phyloP scores from a whole-genome alignment of 2,797 vertebrate species.

The Anguilla anguilla region DNA sequence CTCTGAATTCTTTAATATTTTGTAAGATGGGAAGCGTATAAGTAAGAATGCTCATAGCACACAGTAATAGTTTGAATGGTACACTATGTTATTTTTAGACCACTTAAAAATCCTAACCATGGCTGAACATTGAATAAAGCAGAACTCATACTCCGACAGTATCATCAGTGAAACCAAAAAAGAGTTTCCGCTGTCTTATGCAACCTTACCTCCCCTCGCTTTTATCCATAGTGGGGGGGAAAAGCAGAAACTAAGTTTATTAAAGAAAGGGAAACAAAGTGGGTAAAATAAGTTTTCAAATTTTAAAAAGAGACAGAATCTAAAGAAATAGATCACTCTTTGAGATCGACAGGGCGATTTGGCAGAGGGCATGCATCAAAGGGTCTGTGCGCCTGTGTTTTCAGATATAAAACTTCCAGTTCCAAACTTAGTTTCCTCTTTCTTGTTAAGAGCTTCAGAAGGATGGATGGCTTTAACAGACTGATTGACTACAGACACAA shows the following conservation, averaged over 20 bases:
- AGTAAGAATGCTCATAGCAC: not conserved
- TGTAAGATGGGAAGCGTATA: not conserved
- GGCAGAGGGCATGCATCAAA: slow-evolving; percentile 13
- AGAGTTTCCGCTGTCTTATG: not conserved
- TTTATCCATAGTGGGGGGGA: not conserved
- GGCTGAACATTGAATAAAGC: not conserved
- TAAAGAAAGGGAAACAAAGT: not conserved
- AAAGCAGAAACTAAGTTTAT: not conserved
- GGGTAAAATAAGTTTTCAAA: not conserved
- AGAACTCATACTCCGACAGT: not conserved
- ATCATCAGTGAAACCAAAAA: not conserved
- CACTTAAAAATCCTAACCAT: not conserved
- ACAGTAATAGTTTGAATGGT: not conserved
- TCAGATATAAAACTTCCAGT: not conserved
- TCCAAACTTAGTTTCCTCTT: not conserved
- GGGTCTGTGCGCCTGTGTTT: not conserved
- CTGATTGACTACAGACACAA: not conserved
- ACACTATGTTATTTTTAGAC: not conserved
- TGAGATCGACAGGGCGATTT: not conserved
- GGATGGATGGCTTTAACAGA: not conserved
- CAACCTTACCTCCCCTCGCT: not conserved
- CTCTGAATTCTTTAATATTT: too few species aligned
- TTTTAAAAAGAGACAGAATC: not conserved
- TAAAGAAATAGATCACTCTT: not conserved
- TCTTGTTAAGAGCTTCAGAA: not conserved